Percentiles rank a stretch among this genome's conserved stretches.
These are phyloP conservation scores for Buathra laborator DNA, from an alignment of 2,888 invertebrate genomes.

Conservation along the genomic window DNA sequence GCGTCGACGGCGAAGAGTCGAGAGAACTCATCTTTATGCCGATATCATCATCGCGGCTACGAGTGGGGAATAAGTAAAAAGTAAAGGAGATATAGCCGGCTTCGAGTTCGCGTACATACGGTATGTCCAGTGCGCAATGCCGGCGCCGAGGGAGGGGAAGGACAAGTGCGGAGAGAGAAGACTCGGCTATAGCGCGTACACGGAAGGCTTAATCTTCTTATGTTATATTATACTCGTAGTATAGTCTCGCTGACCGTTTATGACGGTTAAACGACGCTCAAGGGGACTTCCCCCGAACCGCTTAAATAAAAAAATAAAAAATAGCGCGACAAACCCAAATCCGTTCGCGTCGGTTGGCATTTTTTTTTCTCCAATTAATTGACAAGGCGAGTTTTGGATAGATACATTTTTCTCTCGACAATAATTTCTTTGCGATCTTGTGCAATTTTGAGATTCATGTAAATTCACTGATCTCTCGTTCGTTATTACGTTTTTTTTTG, in stretches of 20 bases:
- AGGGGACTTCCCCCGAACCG: slow-evolving; percentile 3
- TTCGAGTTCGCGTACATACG: neutral
- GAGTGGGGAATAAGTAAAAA: slow-evolving; percentile 38
- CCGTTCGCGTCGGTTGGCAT: neutral
- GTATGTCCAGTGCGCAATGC: slow-evolving; percentile 22
- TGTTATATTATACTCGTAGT: slow-evolving; percentile 46
- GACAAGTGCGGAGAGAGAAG: neutral
- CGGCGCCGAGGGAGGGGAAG: neutral
- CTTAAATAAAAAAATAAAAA: neutral
- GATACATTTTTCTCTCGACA: neutral
- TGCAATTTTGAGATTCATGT: no score
- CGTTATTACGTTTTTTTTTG: no score
- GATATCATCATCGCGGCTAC: slow-evolving; percentile 38
- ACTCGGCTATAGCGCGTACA: slow-evolving; percentile 19
- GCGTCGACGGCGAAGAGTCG: neutral
- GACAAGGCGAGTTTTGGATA: neutral
- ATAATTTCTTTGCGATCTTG: neutral
- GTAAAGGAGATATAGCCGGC: slow-evolving; percentile 21
- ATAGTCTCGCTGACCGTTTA: slow-evolving; percentile 40
- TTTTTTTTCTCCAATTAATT: neutral
- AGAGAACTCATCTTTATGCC: slow-evolving; percentile 21
- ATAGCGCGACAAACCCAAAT: neutral
- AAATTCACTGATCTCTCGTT: no score
- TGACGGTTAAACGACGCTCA: slow-evolving; percentile 44
- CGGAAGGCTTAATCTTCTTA: slow-evolving; percentile 49